Conservation (phyloP, 2,797 vertebrate genomes). For the Micrastur ruficollis region DNA sequence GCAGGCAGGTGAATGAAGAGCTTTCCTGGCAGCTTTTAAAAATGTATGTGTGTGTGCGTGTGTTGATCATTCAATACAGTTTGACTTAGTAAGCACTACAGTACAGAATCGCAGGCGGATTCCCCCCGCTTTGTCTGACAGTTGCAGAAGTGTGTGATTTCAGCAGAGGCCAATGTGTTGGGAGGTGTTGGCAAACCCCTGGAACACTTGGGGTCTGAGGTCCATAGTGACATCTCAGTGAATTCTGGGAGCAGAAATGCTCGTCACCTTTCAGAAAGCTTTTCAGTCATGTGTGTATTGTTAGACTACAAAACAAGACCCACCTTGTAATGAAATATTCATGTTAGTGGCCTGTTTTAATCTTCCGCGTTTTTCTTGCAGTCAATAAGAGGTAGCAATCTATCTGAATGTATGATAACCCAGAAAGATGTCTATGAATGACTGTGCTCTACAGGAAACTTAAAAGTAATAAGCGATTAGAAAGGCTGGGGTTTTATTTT, state of each 20-base stretch:
- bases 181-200: neutral
- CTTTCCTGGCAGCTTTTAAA: neutral
- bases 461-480: neutral
- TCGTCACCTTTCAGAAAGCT: neutral
- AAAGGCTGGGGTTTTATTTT: neutral
- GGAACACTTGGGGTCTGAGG: neutral
- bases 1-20: neutral
- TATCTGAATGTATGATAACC: neutral
- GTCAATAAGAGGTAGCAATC: neutral
- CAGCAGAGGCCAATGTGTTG: neutral
- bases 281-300: neutral
- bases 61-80: neutral
- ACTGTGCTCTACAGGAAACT: neutral
- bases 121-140: neutral
- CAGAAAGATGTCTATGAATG: neutral
- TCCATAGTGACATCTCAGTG: neutral
- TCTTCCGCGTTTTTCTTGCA: neutral
- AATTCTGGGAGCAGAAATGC: neutral
- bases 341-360: neutral
- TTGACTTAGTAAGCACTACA: neutral
- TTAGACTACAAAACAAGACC: neutral
- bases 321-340: neutral
- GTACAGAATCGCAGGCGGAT: neutral
- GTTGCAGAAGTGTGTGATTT: neutral
- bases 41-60: accelerated